These are phyloP conservation scores for Cenopis cana DNA, from an alignment of 2,888 invertebrate genomes.

Conservation along the genomic window DNA sequence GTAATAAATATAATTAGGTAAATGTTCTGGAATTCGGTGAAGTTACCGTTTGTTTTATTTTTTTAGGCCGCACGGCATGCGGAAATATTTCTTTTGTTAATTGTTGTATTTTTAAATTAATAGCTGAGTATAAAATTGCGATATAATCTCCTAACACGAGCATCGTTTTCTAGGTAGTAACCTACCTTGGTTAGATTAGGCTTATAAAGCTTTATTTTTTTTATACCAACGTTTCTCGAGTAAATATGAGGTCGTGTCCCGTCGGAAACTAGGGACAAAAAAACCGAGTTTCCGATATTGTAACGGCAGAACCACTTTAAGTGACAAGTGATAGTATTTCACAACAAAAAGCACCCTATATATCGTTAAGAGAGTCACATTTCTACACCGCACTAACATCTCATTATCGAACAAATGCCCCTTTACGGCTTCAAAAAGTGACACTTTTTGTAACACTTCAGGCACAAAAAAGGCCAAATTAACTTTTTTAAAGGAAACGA, in stretches of 20 bases:
- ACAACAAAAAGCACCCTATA: conserved; percentile 54
- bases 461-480: conserved; percentile 80
- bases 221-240: neutral
- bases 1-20: conserved; percentile 48
- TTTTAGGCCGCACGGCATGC: conserved; percentile 24
- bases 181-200: no score
- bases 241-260: neutral
- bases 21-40: conserved; percentile 41
- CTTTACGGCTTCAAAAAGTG: conserved; percentile 76
- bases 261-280: conserved; percentile 1
- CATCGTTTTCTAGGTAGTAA: neutral
- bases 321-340: conserved; percentile 44
- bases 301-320: conserved; percentile 39
- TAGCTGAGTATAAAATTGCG: conserved; percentile 2
- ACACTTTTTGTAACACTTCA: conserved; percentile 70
- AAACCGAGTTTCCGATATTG: conserved; percentile 24
- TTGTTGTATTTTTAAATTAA: conserved; percentile 28
- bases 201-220: neutral
- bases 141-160: conserved; percentile 12
- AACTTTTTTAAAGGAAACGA: conserved; percentile 85
- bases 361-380: conserved; percentile 78
- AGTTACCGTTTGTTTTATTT: conserved; percentile 38
- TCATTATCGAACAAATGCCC: conserved; percentile 79
- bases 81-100: conserved; percentile 39
- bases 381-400: conserved; percentile 71